phyloP scores from a whole-genome alignment of 92 coral and sea anemone genomes.

The Phymanthus crucifer region DNA sequence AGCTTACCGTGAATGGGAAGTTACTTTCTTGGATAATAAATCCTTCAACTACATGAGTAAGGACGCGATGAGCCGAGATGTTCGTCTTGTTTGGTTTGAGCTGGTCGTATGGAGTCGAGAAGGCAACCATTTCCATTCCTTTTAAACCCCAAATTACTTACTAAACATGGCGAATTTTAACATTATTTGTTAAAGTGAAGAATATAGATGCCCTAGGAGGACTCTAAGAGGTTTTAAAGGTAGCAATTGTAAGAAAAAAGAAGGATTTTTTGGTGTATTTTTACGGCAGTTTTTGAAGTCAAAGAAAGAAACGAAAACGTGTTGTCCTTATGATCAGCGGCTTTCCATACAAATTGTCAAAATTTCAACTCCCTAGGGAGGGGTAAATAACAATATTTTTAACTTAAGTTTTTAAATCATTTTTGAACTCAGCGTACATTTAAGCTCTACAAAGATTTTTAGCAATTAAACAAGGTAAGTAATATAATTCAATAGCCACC shows the following conservation, averaged over 20 bases:
- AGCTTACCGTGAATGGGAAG: conserved; percentile 93
- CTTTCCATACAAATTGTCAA: conserved; percentile 7
- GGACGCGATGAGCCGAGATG: conserved; percentile 74
- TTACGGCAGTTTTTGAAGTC: not conserved
- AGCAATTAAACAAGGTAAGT: not conserved
- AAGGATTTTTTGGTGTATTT: not conserved
- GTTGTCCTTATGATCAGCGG: conserved; percentile 34
- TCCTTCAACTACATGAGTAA: conserved; percentile 92
- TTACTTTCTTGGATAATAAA: conserved; percentile 98
- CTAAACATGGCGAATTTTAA: not conserved
- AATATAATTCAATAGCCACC: not conserved
- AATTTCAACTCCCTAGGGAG: not conserved
- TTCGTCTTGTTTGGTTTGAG: conserved; percentile 61
- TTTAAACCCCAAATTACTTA: conserved; percentile 22
- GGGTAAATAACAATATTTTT: not conserved
- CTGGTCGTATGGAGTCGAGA: conserved; percentile 55
- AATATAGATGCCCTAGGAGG: not conserved
- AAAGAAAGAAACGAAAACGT: conserved; percentile 21
- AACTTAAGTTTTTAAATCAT: not conserved
- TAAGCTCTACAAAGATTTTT: not conserved
- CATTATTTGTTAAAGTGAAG: not conserved
- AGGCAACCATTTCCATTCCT: conserved; percentile 87
- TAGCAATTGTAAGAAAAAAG: not conserved
- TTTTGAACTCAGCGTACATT: not conserved
- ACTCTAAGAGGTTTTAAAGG: not conserved